phyloP scores from a whole-genome alignment of 2,797 vertebrate genomes.

The Lerista edwardsae region DNA sequence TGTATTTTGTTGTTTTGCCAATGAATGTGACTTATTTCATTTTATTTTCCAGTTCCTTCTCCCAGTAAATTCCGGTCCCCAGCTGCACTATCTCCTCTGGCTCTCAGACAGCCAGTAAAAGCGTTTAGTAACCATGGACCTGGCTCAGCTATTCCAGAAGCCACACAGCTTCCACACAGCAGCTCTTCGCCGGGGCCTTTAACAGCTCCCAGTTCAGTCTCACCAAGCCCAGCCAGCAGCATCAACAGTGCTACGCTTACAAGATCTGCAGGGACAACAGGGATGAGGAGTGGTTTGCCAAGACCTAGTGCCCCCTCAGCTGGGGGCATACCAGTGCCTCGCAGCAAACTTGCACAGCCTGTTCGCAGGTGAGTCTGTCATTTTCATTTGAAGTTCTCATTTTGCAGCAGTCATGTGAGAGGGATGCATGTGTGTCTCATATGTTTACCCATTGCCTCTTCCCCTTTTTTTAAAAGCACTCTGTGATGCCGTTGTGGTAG shows the following conservation, averaged over 20 bases:
- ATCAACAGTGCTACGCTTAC: conserved; percentile 85
- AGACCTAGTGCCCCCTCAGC: conserved; percentile 87
- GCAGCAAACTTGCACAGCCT: conserved; percentile 97
- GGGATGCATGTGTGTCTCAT: background rate
- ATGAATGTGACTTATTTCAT: background rate
- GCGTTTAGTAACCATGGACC: conserved; percentile 86
- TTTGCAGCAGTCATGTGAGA: background rate
- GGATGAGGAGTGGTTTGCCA: conserved; percentile 89
- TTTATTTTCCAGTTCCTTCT: conserved; percentile 86
- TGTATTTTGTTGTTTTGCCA: background rate
- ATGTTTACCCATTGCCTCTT: too few species aligned
- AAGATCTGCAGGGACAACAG: conserved; percentile 85
- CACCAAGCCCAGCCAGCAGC: conserved; percentile 72
- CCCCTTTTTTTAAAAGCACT: background rate
- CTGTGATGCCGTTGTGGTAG: too few species aligned
- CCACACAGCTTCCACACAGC: conserved; percentile 72
- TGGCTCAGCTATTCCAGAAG: conserved; percentile 73
- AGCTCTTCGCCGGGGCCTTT: conserved; percentile 77
- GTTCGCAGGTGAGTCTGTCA: conserved; percentile 87
- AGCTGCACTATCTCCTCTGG: conserved; percentile 89
- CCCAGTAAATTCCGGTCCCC: conserved; percentile 95
- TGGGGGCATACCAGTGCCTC: conserved; percentile 91
- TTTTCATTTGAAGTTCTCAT: background rate
- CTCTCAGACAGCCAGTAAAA: conserved; percentile 93
- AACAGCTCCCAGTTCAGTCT: conserved; percentile 68